Evolutionary conservation across 1,140 invertebrate genomes (phyloP), one percentile per base, ranked within the genome.

Genomic region (Panagrolaimus sp.): DNA sequence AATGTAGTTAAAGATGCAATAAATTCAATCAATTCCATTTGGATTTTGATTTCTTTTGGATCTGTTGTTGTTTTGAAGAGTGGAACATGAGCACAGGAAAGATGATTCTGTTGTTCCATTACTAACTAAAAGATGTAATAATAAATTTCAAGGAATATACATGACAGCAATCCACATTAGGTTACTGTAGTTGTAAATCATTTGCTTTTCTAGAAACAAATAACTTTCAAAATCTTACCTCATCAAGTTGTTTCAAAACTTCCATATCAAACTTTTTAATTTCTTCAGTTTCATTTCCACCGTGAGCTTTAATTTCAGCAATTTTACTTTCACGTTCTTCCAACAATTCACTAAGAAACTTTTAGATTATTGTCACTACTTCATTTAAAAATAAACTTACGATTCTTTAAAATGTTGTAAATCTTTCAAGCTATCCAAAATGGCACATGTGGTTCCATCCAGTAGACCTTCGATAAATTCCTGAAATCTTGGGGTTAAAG

Each of bases 201-300:
- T 4, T 38, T 38, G 7, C 2, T 38, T 38, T 38, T 38, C 7
- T 2, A 4, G 31, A 38, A 4, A 4, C 2, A 38, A 38, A 38
- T 7, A 38, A 57, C 51, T 20, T n/a, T 25, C 20, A n/a, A n/a
- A 57, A 57, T 20, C 51, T 11, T 25, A 57, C 51, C n/a, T 57
- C 51, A 57, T 57, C 51, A 9, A 57, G 51, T 57, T 57, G 20
- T 3, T 57, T 57, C 51, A 57, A 57, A 57, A 57, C n/a, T 11
- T 57, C 27, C 16, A 57, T 25, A 57, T 57, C 51, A 27, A 57
- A 57, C 11, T 16, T 27, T 23, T 57, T 57, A 20, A 57, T 57
- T 27, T 20, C 51, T 23, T 57, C 51, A n/a, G n/a, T 16, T 1
- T 57, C 51, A 20, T 20, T 25, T 11, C 20, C 20, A 11, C 51